phyloP scores from a whole-genome alignment of 2,797 vertebrate species.

The Avahi laniger region DNA sequence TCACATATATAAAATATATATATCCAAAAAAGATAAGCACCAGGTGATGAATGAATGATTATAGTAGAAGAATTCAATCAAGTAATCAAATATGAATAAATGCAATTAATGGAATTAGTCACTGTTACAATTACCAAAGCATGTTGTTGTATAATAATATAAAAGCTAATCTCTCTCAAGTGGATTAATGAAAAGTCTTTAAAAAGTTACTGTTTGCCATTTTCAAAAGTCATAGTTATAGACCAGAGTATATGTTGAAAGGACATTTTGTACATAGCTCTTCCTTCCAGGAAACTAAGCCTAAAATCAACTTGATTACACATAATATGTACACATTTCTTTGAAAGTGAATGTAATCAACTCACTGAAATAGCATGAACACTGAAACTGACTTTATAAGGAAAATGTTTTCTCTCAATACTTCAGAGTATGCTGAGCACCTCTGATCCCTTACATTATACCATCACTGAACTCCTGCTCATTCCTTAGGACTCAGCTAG shows the following conservation, averaged over 20 bases:
- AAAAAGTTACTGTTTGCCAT: constrained; percentile 42
- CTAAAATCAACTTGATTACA: neutral
- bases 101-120: constrained; percentile 74
- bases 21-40: constrained; percentile 53
- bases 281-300: constrained; percentile 13
- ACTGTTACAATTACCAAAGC: constrained; percentile 68
- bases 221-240: constrained; percentile 29
- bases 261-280: neutral
- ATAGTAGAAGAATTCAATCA: constrained; percentile 57
- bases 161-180: constrained; percentile 62
- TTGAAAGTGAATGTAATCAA: constrained; percentile 27
- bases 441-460: neutral
- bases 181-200: constrained; percentile 43
- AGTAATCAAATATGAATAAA: constrained; percentile 72
- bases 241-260: neutral
- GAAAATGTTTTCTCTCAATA: neutral
- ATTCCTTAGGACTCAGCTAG: neutral
- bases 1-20: constrained; percentile 51
- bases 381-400: neutral
- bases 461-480: neutral
- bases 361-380: neutral
- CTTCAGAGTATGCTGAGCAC: neutral
- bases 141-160: constrained; percentile 31
- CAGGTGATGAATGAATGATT: constrained; percentile 55
- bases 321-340: neutral